phyloP scores from a whole-genome alignment of 2,888 invertebrate species.

The Trachelus iudaicus region DNA sequence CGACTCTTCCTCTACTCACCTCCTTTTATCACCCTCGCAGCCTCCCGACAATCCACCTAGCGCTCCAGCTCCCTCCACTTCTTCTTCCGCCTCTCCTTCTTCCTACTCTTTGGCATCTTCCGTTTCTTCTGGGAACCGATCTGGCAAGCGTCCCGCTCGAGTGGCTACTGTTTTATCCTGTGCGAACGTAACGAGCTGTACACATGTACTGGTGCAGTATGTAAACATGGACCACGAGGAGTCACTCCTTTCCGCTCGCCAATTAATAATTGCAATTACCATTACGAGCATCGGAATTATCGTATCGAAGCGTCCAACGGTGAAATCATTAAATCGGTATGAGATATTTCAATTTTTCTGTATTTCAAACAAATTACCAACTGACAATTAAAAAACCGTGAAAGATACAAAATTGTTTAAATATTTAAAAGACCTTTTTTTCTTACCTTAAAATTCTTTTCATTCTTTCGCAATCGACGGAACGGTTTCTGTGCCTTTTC shows the following conservation, averaged over 20 bases:
- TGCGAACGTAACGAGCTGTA: not conserved
- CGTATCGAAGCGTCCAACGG: not conserved
- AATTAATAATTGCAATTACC: not conserved
- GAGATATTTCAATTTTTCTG: not conserved
- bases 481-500: not conserved
- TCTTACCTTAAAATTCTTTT: not conserved
- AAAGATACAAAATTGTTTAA: not conserved
- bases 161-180: not conserved
- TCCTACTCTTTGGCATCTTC: constrained; percentile 2
- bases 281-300: not conserved
- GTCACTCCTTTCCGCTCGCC: not conserved
- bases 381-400: not conserved
- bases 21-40: not conserved
- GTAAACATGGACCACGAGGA: not conserved
- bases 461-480: not conserved
- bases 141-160: not conserved
- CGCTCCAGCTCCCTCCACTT: constrained; percentile 10
- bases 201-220: not conserved
- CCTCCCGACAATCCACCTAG: not conserved
- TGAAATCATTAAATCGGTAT: not conserved
- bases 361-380: not conserved
- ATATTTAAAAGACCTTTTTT: not conserved
- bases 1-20: not conserved
- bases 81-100: constrained; percentile 14
- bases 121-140: constrained; percentile 7